Conservation (phyloP, 2,888 invertebrate genomes). For the Lochmaea crataegi region DNA sequence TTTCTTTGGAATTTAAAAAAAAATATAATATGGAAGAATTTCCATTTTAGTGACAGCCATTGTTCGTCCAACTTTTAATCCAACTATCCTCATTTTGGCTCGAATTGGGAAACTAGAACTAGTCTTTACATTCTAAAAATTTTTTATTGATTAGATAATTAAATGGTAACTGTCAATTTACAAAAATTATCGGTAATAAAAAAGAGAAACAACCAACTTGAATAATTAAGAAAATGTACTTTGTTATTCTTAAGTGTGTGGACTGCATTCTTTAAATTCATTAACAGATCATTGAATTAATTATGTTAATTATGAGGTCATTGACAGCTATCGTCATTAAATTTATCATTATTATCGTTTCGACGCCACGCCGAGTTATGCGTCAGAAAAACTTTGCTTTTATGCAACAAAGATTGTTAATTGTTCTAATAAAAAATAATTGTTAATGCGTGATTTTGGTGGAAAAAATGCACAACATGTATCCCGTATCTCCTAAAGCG, state of each 20-base stretch:
- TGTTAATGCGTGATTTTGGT: no score
- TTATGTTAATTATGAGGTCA: conserved; percentile 39
- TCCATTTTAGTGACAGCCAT: no score
- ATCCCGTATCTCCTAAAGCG: no score
- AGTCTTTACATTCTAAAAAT: background rate
- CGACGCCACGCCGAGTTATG: background rate
- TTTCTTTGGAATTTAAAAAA: no score
- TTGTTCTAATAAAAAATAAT: no score
- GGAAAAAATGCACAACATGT: no score
- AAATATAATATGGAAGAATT: background rate
- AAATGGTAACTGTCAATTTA: background rate
- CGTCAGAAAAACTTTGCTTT: background rate
- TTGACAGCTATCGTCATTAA: conserved; percentile 32
- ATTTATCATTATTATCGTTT: conserved; percentile 4
- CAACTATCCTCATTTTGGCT: no score
- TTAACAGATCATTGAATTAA: conserved; percentile 32
- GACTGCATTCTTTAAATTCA: conserved; percentile 42
- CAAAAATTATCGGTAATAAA: background rate
- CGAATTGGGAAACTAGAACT: no score
- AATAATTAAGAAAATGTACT: background rate
- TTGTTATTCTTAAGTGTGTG: background rate
- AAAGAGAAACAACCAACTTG: background rate
- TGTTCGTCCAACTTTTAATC: no score
- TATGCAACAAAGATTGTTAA: background rate
- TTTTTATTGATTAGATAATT: background rate